These are phyloP conservation scores for Alectoris magna DNA, from an alignment of 2,797 vertebrate species.

Conservation along the genomic window DNA sequence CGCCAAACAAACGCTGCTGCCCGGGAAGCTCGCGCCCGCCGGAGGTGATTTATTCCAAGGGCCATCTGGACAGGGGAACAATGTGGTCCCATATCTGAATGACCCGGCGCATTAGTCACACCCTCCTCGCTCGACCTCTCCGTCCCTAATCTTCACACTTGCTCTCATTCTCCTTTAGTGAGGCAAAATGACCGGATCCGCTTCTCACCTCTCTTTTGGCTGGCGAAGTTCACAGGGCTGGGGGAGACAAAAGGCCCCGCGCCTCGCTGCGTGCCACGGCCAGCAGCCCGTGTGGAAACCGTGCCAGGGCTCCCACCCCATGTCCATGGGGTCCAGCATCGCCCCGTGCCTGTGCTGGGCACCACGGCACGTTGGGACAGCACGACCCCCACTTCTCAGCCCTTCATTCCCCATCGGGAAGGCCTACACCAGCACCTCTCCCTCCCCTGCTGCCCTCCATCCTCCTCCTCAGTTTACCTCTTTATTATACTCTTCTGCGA, in stretches of 20 bases:
- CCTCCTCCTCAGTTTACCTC: background rate
- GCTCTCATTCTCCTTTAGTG: conserved; percentile 70
- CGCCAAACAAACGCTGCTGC: background rate
- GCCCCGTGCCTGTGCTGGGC: background rate
- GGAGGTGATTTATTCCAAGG: conserved; percentile 82
- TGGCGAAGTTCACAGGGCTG: conserved; percentile 76
- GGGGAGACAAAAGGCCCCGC: conserved; percentile 82
- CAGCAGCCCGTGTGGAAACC: conserved; percentile 8
- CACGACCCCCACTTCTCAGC: background rate
- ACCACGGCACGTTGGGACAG: background rate
- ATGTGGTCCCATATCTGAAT: conserved; percentile 70
- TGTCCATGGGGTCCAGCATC: background rate
- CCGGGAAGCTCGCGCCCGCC: conserved; percentile 71
- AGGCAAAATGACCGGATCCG: conserved; percentile 74
- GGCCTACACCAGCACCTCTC: background rate
- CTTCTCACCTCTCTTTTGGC: conserved; percentile 69
- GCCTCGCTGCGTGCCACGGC: conserved; percentile 47
- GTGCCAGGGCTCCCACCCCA: background rate
- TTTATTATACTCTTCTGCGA: background rate
- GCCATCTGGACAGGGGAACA: conserved; percentile 89
- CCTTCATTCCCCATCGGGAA: accelerated
- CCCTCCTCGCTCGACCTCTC: conserved; percentile 81
- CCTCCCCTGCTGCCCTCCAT: background rate
- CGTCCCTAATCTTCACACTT: conserved; percentile 78
- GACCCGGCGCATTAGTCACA: conserved; percentile 86